These are phyloP conservation scores for Cathartes aura DNA, from an alignment of 2,113 vertebrate genomes.

Conservation along the genomic window DNA sequence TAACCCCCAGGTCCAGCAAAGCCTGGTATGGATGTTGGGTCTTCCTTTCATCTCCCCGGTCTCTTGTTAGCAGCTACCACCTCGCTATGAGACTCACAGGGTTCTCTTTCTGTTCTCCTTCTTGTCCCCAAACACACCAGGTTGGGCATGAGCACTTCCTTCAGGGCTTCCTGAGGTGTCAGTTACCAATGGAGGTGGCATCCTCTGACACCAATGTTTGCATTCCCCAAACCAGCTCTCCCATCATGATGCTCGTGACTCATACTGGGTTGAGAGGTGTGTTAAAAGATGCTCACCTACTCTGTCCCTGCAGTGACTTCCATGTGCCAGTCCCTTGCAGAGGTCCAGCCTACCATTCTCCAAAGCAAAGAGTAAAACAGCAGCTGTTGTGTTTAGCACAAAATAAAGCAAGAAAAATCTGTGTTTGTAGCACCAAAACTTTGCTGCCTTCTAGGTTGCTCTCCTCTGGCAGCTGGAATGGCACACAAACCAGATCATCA, in stretches of 20 bases:
- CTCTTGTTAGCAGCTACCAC: not conserved
- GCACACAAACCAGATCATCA: not conserved
- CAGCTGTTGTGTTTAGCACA: not conserved
- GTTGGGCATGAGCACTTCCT: not conserved
- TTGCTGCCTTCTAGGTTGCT: not conserved
- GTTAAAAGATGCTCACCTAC: not conserved
- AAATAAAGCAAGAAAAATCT: not conserved
- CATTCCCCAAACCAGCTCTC: not conserved
- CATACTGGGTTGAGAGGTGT: not conserved
- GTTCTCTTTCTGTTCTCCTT: not conserved
- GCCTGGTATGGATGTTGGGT: not conserved
- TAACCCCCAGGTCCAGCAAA: not conserved
- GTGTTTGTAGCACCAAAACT: not conserved
- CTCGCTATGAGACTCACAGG: rapidly evolving
- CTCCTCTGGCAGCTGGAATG: not conserved
- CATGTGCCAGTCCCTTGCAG: not conserved
- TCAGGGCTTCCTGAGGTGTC: not conserved
- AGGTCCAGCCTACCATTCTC: not conserved
- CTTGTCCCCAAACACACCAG: not conserved
- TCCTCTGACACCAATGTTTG: not conserved
- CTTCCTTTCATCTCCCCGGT: not conserved
- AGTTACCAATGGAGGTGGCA: not conserved
- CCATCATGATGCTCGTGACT: rapidly evolving
- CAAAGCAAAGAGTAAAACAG: not conserved
- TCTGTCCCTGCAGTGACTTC: not conserved